Percentiles rank a stretch among this genome's conserved stretches.
Evolutionary conservation across 1,140 invertebrate species (phyloP).

Genomic region (Trichonephila clavata): DNA sequence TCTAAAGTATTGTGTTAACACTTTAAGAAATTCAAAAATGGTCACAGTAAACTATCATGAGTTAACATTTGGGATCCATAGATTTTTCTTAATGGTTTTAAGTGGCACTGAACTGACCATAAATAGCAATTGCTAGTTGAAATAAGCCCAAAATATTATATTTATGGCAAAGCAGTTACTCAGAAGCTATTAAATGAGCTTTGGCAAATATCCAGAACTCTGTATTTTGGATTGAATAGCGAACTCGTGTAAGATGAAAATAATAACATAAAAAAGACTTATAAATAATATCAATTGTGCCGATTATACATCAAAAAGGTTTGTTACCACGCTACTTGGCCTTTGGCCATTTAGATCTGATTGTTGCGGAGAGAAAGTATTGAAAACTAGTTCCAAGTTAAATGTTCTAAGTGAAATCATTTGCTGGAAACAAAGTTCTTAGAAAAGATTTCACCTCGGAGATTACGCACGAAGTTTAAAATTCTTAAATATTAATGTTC

Average conservation of each 20-base stretch:
- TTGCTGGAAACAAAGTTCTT: neutral
- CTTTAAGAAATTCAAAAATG: too few species aligned
- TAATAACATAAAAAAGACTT: neutral
- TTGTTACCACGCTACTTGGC: constrained; percentile 71
- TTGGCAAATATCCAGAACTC: constrained; percentile 19
- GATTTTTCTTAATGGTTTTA: neutral
- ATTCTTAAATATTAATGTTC: too few species aligned
- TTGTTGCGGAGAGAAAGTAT: neutral
- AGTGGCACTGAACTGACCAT: neutral
- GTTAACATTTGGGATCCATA: neutral
- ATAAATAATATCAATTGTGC: constrained; percentile 74
- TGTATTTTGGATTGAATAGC: neutral
- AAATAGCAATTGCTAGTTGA: neutral
- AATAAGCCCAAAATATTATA: constrained; percentile 41
- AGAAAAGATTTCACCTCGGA: too few species aligned
- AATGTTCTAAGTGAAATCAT: neutral
- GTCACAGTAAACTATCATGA: too few species aligned
- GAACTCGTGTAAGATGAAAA: neutral
- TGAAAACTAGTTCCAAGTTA: too few species aligned
- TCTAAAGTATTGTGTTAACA: too few species aligned
- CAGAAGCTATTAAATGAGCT: constrained; percentile 33
- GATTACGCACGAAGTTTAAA: too few species aligned
- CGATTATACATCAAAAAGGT: constrained; percentile 68
- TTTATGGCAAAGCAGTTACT: neutral
- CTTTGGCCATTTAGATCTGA: constrained; percentile 17